These are phyloP conservation scores for Nyctibius grandis DNA, from an alignment of 2,797 vertebrate genomes.

Conservation along the genomic window DNA sequence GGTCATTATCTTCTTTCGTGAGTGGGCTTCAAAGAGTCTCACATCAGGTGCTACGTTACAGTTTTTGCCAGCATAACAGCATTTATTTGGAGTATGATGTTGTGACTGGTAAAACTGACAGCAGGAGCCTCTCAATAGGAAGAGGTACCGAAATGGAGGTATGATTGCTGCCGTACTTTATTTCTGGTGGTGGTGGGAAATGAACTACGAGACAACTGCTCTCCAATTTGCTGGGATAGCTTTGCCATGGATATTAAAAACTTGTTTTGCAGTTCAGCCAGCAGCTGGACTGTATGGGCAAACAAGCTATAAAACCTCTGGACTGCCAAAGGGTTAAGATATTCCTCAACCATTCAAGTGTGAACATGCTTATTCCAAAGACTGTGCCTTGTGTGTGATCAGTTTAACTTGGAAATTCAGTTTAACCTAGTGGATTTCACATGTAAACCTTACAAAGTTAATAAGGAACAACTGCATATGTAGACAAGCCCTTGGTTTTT, in stretches of 20 bases:
- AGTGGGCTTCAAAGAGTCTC: background rate
- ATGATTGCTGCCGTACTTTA: background rate
- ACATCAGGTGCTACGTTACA: rapidly evolving
- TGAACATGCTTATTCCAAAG: background rate
- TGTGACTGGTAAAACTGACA: background rate
- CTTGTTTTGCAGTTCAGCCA: background rate
- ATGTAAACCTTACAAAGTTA: background rate
- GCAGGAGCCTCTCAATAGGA: background rate
- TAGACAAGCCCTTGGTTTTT: background rate
- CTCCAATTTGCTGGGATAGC: background rate
- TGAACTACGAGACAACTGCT: background rate
- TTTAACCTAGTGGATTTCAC: background rate
- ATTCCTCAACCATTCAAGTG: background rate
- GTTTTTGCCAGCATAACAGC: background rate
- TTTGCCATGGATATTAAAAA: background rate
- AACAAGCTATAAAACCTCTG: background rate
- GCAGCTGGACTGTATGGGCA: background rate
- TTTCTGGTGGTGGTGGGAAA: background rate
- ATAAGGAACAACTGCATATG: background rate
- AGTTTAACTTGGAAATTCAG: background rate
- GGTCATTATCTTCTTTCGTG: background rate
- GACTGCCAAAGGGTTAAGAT: background rate
- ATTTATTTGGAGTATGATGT: background rate
- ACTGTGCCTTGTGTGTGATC: background rate
- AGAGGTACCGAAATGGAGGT: background rate